Percentiles rank a stretch among this genome's conserved stretches.
Conservation (phyloP, 2,888 invertebrate genomes). For the Eurytoma californica region DNA sequence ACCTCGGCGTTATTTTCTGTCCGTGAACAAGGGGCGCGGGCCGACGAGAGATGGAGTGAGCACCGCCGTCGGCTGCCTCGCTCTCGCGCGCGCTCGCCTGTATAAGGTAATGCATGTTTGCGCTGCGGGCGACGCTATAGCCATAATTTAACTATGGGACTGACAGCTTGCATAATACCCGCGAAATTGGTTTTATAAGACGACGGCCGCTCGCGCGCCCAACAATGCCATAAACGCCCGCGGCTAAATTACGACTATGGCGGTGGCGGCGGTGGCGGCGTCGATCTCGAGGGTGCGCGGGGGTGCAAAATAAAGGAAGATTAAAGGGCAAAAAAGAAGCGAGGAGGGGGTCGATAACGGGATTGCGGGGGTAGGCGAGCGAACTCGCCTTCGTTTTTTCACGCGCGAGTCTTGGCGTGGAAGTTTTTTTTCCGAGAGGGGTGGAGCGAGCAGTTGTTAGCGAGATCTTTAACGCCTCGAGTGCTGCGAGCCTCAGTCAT, state of each 20-base stretch:
- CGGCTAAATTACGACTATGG: slow-evolving; percentile 69
- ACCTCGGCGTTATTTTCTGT: slow-evolving; percentile 47
- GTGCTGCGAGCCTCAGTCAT: slow-evolving; percentile 39
- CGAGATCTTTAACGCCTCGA: slow-evolving; percentile 44
- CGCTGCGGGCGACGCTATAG: slow-evolving; percentile 67
- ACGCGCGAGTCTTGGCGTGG: slow-evolving; percentile 20
- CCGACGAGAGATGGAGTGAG: slow-evolving; percentile 26
- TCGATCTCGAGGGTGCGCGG: slow-evolving; percentile 43
- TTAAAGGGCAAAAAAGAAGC: slow-evolving; percentile 48
- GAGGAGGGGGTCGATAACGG: slow-evolving; percentile 21
- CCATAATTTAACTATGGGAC: slow-evolving; percentile 72
- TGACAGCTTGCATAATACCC: slow-evolving; percentile 74
- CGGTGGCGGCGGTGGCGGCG: slow-evolving; percentile 62
- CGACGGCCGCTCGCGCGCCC: slow-evolving; percentile 67
- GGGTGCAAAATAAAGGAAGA: slow-evolving; percentile 55
- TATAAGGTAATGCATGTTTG: slow-evolving; percentile 65
- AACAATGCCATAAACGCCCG: slow-evolving; percentile 73
- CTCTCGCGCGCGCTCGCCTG: slow-evolving; percentile 6
- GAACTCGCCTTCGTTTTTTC: slow-evolving; percentile 9
- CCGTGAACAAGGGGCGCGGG: slow-evolving; percentile 37
- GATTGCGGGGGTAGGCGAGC: not conserved
- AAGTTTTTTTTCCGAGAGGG: slow-evolving; percentile 1
- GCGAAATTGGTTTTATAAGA: slow-evolving; percentile 75
- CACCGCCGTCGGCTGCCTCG: not conserved
- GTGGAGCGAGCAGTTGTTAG: slow-evolving; percentile 37